Evolutionary conservation across 2,113 vertebrate species (phyloP), one percentile per base, ranked within the genome.

Genomic region (Triplophysa tibetana): DNA sequence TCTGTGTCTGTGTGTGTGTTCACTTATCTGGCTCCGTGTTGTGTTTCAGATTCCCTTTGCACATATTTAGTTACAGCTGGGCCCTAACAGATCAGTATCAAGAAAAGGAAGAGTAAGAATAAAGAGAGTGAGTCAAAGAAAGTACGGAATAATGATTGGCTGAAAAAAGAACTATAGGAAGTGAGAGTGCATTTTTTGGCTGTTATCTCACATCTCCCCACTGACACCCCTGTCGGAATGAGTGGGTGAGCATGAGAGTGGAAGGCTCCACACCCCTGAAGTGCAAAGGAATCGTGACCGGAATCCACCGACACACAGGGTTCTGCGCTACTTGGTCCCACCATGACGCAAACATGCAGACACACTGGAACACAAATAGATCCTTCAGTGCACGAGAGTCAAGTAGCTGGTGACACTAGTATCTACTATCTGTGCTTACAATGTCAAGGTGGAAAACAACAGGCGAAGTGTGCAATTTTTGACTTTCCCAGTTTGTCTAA

Each of bases 201-300:
- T 45, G 61, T 52, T 38, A 38, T 54, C 63, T 56, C 38, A 11
- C n/a, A 38, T 56, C 52, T 48, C 50, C 54, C 16, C 13, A 17
- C 41, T 43, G 62, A n/a, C 16, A 58, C 43, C 14, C 3, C 17
- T 62, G 64, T 26, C 56, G 70, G 56, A 80, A 45, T 56, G 72
- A 65, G 78, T 76, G 82, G 75, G 58, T 64, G 82, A 60, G 24
- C 21, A 70, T 58, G 38, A 75, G 38, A 63, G 58, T 75, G 73
- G 73, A 75, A 75, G 73, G 60, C 60, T 75, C 60, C 41, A 63
- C 73, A 75, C 73, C 73, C 73, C 73, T 75, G 58, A 75, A 75
- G 73, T 10, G 12, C 41, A 75, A 63, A 75, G 23, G 45, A 62
- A 50, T 75, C 73, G 73, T 75, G 73, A 75, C 73, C 50, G 23